phyloP scores from a whole-genome alignment of 2,113 vertebrate genomes.

The Macrotus californicus region DNA sequence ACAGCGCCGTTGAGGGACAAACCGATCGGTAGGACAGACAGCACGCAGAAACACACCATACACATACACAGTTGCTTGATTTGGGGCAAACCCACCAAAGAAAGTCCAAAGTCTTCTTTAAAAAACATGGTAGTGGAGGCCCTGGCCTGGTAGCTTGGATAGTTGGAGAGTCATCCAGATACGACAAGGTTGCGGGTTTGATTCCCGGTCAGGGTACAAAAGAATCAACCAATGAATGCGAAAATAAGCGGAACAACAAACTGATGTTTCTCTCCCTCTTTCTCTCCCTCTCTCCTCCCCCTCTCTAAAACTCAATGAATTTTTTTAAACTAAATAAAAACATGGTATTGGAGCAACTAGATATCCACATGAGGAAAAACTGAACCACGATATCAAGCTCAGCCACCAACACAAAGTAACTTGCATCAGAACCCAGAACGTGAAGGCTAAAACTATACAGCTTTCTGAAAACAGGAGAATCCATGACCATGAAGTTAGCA shows the following conservation, averaged over 20 bases:
- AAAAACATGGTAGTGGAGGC: neutral
- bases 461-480: neutral
- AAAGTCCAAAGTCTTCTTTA: neutral
- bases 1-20: neutral
- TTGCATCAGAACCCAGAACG: neutral
- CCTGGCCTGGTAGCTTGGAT: too few relatives aligned
- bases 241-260: too few relatives aligned
- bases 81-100: neutral
- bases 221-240: too few relatives aligned
- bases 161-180: too few relatives aligned
- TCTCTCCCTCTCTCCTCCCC: too few relatives aligned
- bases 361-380: neutral
- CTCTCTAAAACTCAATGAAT: too few relatives aligned
- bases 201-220: too few relatives aligned
- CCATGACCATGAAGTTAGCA: neutral
- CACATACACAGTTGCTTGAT: neutral
- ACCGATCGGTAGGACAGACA: neutral
- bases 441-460: neutral
- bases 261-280: too few relatives aligned
- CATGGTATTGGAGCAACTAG: neutral
- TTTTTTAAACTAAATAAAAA: neutral
- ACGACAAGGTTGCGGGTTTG: too few relatives aligned
- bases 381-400: neutral
- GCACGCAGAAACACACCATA: neutral
- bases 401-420: neutral